A percentile compares a stretch with the other conserved stretches of the same genome.
Evolutionary conservation across 2,797 vertebrate species (phyloP).

Genomic region (Propithecus perrieri): DNA sequence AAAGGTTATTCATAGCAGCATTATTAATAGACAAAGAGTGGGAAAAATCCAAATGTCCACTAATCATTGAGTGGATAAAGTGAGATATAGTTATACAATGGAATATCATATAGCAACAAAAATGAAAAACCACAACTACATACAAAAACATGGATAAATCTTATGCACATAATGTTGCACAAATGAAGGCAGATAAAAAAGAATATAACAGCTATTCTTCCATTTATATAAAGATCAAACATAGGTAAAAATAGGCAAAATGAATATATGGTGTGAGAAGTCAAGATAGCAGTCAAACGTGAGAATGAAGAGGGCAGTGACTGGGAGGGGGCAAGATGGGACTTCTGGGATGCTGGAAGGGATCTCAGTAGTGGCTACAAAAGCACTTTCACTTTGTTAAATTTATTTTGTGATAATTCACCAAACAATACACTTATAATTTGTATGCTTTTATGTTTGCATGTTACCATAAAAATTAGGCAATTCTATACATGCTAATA

Average conservation of each 20-base stretch:
- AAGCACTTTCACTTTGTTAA: not conserved
- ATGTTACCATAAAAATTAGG: not conserved
- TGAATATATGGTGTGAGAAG: not conserved
- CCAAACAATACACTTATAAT: not conserved
- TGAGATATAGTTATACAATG: not conserved
- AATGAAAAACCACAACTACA: not conserved
- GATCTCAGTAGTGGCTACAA: not conserved
- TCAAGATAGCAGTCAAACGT: not conserved
- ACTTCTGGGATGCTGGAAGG: not conserved
- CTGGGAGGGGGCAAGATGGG: not conserved
- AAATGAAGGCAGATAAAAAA: not conserved
- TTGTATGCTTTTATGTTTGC: not conserved
- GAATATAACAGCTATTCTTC: not conserved
- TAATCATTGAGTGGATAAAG: not conserved
- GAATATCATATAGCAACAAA: not conserved
- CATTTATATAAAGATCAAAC: not conserved
- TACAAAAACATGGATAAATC: not conserved
- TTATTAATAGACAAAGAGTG: not conserved
- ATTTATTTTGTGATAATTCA: not conserved
- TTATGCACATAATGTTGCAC: not conserved
- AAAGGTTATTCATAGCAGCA: not conserved
- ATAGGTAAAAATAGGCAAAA: not conserved
- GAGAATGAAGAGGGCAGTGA: not conserved
- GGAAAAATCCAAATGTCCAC: not conserved
- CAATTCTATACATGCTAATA: conserved; percentile 9